These are phyloP conservation scores for Troides oblongomaculatus DNA, from an alignment of 2,888 invertebrate genomes.

Conservation along the genomic window DNA sequence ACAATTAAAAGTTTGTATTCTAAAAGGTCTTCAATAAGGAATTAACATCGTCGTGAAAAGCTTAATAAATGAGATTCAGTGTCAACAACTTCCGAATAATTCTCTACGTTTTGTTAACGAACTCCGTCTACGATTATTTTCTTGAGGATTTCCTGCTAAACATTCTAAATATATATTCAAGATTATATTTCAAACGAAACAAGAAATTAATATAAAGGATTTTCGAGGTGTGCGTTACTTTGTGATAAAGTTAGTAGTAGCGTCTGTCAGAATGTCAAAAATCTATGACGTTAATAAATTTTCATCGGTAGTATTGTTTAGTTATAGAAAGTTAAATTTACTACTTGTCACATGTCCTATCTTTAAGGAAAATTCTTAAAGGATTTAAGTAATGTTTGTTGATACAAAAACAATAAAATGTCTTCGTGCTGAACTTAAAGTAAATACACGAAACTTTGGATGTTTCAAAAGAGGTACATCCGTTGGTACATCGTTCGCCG, in stretches of 20 bases:
- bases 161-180: no score
- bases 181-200: no score
- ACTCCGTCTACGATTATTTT: constrained; percentile 18
- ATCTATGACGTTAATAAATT: no score
- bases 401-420: neutral
- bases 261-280: no score
- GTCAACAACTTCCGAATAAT: constrained; percentile 28
- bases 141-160: neutral
- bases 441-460: constrained; percentile 11
- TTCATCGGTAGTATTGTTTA: no score
- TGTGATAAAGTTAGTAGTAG: no score
- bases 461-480: constrained; percentile 3
- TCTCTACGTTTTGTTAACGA: constrained; percentile 25
- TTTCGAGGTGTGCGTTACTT: no score
- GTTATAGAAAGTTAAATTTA: no score
- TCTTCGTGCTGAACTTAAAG: neutral
- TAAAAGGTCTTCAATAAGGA: constrained; percentile 19
- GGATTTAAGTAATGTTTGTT: constrained; percentile 3
- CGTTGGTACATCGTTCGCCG: constrained; percentile 6
- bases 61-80: constrained; percentile 27
- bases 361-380: no score
- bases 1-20: constrained; percentile 26
- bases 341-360: no score
- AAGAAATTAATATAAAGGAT: no score
- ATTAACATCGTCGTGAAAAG: constrained; percentile 26